Evolutionary conservation across 2,888 invertebrate genomes (phyloP), one percentile per base, ranked within the genome.

Genomic region (Campoplex capitator): DNA sequence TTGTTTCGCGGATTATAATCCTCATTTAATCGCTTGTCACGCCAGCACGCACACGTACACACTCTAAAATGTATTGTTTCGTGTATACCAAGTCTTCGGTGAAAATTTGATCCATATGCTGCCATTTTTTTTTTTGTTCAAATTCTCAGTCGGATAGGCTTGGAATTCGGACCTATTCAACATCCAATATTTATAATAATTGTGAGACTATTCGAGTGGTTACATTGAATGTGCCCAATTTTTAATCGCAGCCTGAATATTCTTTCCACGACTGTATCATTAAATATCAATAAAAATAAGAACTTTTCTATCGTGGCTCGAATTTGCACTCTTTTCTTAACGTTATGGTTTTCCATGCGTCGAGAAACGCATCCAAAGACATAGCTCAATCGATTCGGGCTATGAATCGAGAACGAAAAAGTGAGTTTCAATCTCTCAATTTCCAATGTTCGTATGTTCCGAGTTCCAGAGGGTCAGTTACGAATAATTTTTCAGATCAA

Each of bases 21-120:
- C 48, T 56, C 35, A 65, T 45, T 76, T 32, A 71, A 65, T 16
- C 62, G 75, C 70, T 79, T 42, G 71, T 86, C 75, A 54, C 78
- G n/a, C 71, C 32, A 38, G 45, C 32, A 45, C 18, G 51, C 80
- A 70, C 68, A 70, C 78, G 56, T 71, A 51, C 68, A 35, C 35
- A 35, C 75, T 62, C 48, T 56, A 73, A 38, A 32, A 48, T 65
- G 62, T 18, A 18, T 16, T 35, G 32, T 56, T 45, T 58, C 32
- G 58, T 58, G 32, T 23, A 70, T 23, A 70, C 28, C 35, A 58
- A 45, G 42, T 23, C 13, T 38, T 16, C 7, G 4, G 18, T 45
- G 75, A 28, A 62, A 58, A 62, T 75, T 58, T 42, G 8, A 38
- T 75, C 45, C 75, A 58, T 23, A 28, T 28, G 18, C 11, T 23